Percentiles rank a stretch among this genome's conserved stretches.
These are phyloP conservation scores for Melipona quadrifasciata DNA, from an alignment of 1,140 invertebrate genomes.

Conservation along the genomic window DNA sequence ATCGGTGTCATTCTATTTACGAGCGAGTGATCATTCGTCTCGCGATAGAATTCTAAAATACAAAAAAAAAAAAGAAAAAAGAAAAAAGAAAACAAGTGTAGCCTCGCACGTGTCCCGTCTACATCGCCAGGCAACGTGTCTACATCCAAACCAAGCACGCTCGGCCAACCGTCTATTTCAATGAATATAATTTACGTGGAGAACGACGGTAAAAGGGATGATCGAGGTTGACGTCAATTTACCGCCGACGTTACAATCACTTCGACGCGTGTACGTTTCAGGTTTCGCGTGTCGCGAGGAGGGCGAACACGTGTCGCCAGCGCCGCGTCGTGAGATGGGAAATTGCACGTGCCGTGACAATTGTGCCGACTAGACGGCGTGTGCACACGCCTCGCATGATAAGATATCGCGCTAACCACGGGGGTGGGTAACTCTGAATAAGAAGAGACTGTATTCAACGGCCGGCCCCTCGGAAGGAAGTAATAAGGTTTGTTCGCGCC, in stretches of 20 bases:
- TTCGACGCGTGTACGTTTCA: neutral
- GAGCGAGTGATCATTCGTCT: neutral
- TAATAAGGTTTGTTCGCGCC: neutral
- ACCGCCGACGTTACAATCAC: too few species aligned
- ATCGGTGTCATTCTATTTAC: neutral
- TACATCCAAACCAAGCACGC: neutral
- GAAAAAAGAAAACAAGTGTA: neutral
- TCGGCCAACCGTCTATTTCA: neutral
- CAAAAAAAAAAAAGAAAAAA: too few species aligned
- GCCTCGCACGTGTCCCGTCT: neutral
- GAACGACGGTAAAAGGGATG: neutral
- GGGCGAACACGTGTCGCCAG: slow-evolving; percentile 36
- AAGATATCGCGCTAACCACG: slow-evolving; percentile 15
- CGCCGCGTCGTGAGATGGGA: neutral
- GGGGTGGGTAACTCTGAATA: neutral
- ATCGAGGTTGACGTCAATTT: slow-evolving; percentile 18
- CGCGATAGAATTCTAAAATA: neutral
- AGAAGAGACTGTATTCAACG: neutral
- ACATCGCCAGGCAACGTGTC: neutral
- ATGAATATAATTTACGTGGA: slow-evolving; percentile 29
- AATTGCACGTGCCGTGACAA: slow-evolving; percentile 39
- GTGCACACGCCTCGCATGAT: slow-evolving; percentile 5
- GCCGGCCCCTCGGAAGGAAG: neutral
- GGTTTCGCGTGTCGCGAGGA: neutral
- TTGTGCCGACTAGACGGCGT: neutral